Base-by-base conservation (phyloP, 2,888 invertebrate genomes). In the Lymantria monacha region DNA sequence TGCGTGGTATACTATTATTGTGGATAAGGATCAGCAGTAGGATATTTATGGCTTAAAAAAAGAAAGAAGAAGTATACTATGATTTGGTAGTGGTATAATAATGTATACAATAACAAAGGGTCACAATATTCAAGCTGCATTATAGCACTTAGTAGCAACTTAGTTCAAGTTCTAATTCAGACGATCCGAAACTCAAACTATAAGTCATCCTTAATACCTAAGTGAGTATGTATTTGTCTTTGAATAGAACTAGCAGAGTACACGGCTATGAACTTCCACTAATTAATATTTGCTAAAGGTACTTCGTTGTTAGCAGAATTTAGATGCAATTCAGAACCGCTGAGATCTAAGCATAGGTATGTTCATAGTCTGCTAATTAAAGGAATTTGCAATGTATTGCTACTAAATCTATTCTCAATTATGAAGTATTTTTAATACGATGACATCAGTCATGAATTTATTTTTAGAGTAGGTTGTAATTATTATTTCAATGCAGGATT, bases 201-300 rank as follows among this genome's bases (percentile, higher is more conserved):
- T 70, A 72, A 78, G 69, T 74, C 75, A 72, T 69, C 64, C 49
- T 47, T 65, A 63, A 68, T 70, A 57, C 59, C 53, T 55, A 62
- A 62, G 63, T 69, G 67, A 66, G 67, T 66, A 68, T 57, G 66
- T 79, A 76, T 81, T 80, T 80, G 81, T 79, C 78, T 80, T 77
- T 74, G 76, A 70, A 74, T 69, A 61, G 67, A 76, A 65, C 55
- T 57, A 55, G 53, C 56, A 57, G 69, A 74, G 70, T 72, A 74
- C 69, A 69, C 69, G 65, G 69, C 69, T 69, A 61, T 66, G 72
- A 76, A 74, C 74, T 71, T 75, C 63, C 61, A 53, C 76, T 74
- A 78, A 81, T 82, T 83, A 82, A 84, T 86, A 84, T 84, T 83
- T 83, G 79, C 81, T 74, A 61, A 78, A 81, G 80, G 77, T 80